Evolutionary conservation across 2,888 invertebrate genomes (phyloP).

Genomic region (Synergus gifuensis): DNA sequence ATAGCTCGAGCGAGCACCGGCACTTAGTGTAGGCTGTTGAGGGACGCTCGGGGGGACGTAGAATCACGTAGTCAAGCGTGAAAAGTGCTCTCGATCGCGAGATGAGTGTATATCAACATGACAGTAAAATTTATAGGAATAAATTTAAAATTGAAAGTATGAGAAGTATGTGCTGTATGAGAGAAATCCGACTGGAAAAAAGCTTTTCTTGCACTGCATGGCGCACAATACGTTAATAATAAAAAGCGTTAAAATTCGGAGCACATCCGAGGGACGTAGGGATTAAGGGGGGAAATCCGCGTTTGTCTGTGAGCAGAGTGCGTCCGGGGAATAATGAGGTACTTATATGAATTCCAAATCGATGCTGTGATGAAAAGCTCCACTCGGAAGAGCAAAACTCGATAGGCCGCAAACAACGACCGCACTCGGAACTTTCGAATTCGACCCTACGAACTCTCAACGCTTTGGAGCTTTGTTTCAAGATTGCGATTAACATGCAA

Average conservation of each 20-base stretch:
- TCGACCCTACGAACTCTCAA: slow-evolving; percentile 38
- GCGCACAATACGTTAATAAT: slow-evolving; percentile 39
- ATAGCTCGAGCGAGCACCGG: too few relatives aligned
- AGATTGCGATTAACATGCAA: slow-evolving; percentile 40
- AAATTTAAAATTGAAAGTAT: slow-evolving; percentile 21
- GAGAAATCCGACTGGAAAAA: slow-evolving; percentile 40
- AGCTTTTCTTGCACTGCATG: slow-evolving; percentile 32
- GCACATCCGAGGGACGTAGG: slow-evolving; percentile 33
- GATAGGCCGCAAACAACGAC: slow-evolving; percentile 38
- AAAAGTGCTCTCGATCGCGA: too few relatives aligned
- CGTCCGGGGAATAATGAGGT: slow-evolving; percentile 39
- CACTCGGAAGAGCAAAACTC: slow-evolving; percentile 41
- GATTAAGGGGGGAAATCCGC: slow-evolving; percentile 39
- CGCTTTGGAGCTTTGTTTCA: slow-evolving; percentile 35
- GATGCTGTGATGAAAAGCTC: slow-evolving; percentile 40
- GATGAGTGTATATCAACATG: background rate
- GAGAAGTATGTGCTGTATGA: background rate
- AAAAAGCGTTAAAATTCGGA: slow-evolving; percentile 40
- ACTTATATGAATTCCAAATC: slow-evolving; percentile 40
- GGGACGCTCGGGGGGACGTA: too few relatives aligned
- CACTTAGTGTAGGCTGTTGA: too few relatives aligned
- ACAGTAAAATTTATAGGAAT: slow-evolving; percentile 18
- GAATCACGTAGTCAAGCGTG: too few relatives aligned
- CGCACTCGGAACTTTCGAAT: slow-evolving; percentile 39
- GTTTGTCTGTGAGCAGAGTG: slow-evolving; percentile 38